Percentiles rank a stretch among this genome's conserved stretches.
Conservation (phyloP, 2,113 vertebrate genomes). For the Anthoscopus minutus region DNA sequence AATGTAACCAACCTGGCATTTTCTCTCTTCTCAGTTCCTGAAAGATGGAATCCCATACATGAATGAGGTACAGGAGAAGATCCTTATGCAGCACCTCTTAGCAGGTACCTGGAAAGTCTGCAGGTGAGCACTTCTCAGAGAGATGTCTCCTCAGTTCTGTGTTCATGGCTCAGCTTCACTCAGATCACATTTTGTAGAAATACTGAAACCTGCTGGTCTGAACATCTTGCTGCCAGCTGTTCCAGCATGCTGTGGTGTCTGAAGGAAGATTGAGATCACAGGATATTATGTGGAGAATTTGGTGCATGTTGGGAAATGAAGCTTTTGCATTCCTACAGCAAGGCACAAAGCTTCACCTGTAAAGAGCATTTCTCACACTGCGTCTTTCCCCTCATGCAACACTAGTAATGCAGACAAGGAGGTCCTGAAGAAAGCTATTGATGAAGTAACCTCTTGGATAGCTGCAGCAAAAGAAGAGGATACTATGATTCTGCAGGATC, state of each 20-base stretch:
- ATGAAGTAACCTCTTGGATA: conserved; percentile 71
- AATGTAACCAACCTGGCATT: neutral
- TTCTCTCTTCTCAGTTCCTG: conserved; percentile 57
- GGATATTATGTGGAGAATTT: neutral
- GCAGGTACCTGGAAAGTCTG: conserved; percentile 41
- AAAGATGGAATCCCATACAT: conserved; percentile 74
- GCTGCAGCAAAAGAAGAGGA: conserved; percentile 63
- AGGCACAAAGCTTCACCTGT: neutral
- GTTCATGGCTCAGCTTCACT: neutral
- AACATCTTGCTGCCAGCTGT: accelerated
- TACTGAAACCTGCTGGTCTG: neutral
- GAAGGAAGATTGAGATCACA: neutral
- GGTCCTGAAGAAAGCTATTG: conserved; percentile 68
- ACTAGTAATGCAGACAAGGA: conserved; percentile 52
- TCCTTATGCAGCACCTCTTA: conserved; percentile 47
- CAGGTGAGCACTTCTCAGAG: conserved; percentile 34
- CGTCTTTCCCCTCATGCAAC: neutral
- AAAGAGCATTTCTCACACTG: neutral
- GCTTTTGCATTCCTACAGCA: neutral
- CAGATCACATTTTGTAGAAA: neutral
- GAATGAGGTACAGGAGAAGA: conserved; percentile 72
- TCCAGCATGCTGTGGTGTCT: neutral
- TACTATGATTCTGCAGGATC: conserved; percentile 61
- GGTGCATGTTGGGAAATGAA: neutral
- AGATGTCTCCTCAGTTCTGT: neutral